These are phyloP conservation scores for Aegithalos caudatus DNA, from an alignment of 2,113 vertebrate species.

Conservation along the genomic window DNA sequence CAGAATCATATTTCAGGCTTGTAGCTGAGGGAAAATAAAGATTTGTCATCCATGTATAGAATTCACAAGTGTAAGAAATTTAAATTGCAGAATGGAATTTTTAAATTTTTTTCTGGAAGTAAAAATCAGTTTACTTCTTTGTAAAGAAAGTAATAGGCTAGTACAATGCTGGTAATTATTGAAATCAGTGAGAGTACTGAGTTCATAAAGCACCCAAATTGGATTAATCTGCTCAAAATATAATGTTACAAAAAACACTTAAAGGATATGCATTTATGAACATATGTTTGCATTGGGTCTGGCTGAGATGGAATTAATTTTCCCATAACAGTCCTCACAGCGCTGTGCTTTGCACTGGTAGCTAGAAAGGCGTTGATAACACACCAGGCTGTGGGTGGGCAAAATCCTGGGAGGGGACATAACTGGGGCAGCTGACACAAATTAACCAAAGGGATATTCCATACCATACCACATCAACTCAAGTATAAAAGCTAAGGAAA, in stretches of 20 bases:
- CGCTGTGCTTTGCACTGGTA: neutral
- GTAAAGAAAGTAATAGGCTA: neutral
- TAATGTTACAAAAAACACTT: constrained; percentile 6
- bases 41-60: neutral
- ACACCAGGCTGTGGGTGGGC: neutral
- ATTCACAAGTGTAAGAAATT: neutral
- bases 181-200: neutral
- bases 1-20: neutral
- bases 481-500: neutral
- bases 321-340: neutral
- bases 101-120: constrained; percentile 50
- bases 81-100: neutral
- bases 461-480: neutral
- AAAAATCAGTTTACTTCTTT: constrained; percentile 24
- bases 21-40: constrained; percentile 25
- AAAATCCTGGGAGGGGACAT: neutral
- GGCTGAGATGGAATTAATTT: neutral
- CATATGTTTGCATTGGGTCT: neutral
- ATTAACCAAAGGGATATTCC: neutral
- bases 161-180: neutral
- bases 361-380: neutral
- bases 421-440: neutral
- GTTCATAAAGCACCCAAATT: constrained; percentile 7
- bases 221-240: constrained; percentile 27
- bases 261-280: neutral